Conservation (phyloP, 1,140 invertebrate species). For the Drosophila bipectinata region DNA sequence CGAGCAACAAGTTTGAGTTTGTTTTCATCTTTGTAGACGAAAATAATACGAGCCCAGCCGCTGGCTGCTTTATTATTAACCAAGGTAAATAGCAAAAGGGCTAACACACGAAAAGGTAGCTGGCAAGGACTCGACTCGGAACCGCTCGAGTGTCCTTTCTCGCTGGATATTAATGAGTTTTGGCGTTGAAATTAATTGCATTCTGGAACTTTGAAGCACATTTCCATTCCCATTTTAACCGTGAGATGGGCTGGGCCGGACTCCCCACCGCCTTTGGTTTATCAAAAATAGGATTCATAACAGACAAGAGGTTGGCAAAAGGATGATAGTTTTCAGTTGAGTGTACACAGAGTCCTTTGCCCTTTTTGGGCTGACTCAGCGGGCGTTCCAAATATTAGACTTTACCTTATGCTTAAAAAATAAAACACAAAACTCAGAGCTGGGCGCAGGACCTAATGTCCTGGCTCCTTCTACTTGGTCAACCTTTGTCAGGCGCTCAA, state of each 20-base stretch:
- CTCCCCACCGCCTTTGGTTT: constrained; percentile 33
- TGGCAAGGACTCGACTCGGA: constrained; percentile 27
- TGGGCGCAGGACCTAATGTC: constrained; percentile 9
- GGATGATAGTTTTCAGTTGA: constrained; percentile 59
- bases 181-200: constrained; percentile 82
- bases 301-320: constrained; percentile 12
- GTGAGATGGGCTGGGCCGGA: constrained; percentile 14
- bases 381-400: constrained; percentile 58
- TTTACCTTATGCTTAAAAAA: constrained; percentile 66
- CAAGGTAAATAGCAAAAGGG: constrained; percentile 77
- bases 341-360: constrained; percentile 40
- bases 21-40: constrained; percentile 75
- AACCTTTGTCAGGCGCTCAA: constrained; percentile 44
- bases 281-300: constrained; percentile 49
- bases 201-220: constrained; percentile 65
- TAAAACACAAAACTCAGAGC: constrained; percentile 51
- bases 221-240: constrained; percentile 57
- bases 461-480: constrained; percentile 9
- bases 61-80: constrained; percentile 79
- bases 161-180: constrained; percentile 77
- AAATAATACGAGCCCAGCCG: constrained; percentile 68
- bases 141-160: constrained; percentile 41
- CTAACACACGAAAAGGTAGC: constrained; percentile 63
- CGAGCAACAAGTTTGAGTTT: constrained; percentile 74
- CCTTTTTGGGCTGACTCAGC: constrained; percentile 66